These are phyloP conservation scores for Temnothorax nylanderi DNA, from an alignment of 1,140 invertebrate genomes.

Conservation along the genomic window DNA sequence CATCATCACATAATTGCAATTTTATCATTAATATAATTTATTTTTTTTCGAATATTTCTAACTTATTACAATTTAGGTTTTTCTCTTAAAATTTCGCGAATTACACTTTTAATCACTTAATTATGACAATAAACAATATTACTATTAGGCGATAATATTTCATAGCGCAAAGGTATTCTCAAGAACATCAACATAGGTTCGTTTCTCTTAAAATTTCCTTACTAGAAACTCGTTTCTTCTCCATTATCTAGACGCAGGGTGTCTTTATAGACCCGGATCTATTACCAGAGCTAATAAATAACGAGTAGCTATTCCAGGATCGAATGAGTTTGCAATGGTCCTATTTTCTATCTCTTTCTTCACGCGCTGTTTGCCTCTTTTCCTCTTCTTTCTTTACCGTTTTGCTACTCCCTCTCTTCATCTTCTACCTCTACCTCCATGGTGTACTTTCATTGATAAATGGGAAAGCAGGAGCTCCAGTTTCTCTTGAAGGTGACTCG, in stretches of 20 bases:
- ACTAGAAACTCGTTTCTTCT: constrained; percentile 64
- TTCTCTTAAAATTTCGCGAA: background rate
- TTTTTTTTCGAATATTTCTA: background rate
- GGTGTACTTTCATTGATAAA: constrained; percentile 78
- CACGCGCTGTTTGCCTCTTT: constrained; percentile 10
- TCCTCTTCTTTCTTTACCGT: background rate
- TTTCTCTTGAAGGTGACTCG: constrained; percentile 73
- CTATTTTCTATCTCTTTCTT: constrained; percentile 44
- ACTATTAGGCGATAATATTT: background rate
- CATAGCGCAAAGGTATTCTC: background rate
- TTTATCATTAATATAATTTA: background rate
- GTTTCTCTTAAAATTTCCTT: constrained; percentile 61
- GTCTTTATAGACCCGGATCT: constrained; percentile 76
- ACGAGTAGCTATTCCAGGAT: constrained; percentile 74
- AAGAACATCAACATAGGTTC: constrained; percentile 25
- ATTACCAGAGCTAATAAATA: constrained; percentile 81
- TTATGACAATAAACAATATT: background rate
- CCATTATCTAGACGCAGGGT: constrained; percentile 77
- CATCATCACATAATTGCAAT: background rate
- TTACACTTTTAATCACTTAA: background rate
- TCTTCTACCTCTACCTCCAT: constrained; percentile 38
- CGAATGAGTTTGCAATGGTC: constrained; percentile 77
- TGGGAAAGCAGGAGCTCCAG: constrained; percentile 72
- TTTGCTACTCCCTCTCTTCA: constrained; percentile 8
- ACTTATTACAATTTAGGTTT: background rate